Evolutionary conservation across 2,113 vertebrate genomes (phyloP).

Genomic region (Elephantulus edwardii): DNA sequence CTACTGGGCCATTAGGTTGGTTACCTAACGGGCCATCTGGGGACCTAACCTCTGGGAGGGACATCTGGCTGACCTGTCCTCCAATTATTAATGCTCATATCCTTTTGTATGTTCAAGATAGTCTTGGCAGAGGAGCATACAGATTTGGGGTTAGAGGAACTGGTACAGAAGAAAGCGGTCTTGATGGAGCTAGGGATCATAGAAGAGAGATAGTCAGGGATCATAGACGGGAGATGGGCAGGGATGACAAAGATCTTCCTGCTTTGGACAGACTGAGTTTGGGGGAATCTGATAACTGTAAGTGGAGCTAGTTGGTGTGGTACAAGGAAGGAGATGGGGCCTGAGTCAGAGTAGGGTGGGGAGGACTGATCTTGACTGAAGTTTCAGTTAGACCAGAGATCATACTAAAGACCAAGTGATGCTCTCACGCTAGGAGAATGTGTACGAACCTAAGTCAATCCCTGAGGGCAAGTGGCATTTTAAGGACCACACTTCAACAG

Average conservation of each 20-base stretch:
- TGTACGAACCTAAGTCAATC: background rate
- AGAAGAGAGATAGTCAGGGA: background rate
- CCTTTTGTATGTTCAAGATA: background rate
- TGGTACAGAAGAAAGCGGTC: background rate
- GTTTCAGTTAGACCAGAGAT: background rate
- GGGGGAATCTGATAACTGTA: background rate
- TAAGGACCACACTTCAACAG: background rate
- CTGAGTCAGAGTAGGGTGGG: too few species aligned
- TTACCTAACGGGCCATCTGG: slow-evolving; percentile 32
- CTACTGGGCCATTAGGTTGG: background rate
- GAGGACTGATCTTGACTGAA: background rate
- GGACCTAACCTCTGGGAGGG: slow-evolving; percentile 37
- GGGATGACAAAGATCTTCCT: background rate
- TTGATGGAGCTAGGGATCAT: background rate
- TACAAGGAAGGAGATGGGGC: background rate
- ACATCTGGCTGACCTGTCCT: slow-evolving; percentile 29
- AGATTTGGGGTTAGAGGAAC: background rate
- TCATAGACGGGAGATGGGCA: background rate
- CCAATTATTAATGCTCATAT: slow-evolving; percentile 29
- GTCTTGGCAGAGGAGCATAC: background rate
- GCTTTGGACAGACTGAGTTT: background rate
- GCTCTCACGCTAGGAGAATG: background rate
- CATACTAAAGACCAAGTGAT: background rate
- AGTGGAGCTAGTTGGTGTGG: background rate
- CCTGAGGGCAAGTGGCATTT: background rate